Percentiles rank a stretch among this genome's conserved stretches.
These are phyloP conservation scores for Typhlichthys subterraneus DNA, from an alignment of 2,797 vertebrate genomes.

Conservation along the genomic window DNA sequence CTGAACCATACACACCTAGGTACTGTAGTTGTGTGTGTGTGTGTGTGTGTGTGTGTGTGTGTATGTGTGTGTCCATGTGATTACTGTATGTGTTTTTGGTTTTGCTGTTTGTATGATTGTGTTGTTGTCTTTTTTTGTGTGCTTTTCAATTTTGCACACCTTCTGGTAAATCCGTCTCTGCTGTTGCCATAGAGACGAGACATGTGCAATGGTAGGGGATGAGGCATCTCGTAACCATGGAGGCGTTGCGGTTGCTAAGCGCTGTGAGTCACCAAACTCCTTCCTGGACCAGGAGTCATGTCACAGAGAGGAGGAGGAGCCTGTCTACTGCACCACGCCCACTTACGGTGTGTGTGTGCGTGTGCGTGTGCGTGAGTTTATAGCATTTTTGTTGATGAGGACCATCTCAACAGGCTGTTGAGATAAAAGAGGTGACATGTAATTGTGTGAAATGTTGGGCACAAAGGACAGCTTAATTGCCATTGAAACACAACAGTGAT, in stretches of 20 bases:
- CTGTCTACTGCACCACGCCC: slow-evolving; percentile 93
- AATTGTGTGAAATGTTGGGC: too few species aligned
- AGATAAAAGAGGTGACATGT: too few species aligned
- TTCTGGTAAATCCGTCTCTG: slow-evolving; percentile 24
- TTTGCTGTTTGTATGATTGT: background rate
- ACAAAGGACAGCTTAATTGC: background rate
- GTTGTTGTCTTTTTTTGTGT: background rate
- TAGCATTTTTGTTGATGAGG: too few species aligned
- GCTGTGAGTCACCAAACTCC: slow-evolving; percentile 96
- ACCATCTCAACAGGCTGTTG: too few species aligned
- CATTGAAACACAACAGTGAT: background rate
- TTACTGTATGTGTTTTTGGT: too few species aligned
- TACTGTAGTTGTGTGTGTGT: slow-evolving; percentile 45
- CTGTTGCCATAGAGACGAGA: slow-evolving; percentile 86
- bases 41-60: background rate
- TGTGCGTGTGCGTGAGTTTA: slow-evolving; percentile 6
- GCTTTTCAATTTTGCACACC: background rate
- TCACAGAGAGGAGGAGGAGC: slow-evolving; percentile 91
- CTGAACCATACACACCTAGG: slow-evolving; percentile 95
- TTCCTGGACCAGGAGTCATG: slow-evolving; percentile 96
- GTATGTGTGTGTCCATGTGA: background rate
- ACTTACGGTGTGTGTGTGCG: slow-evolving; percentile 83
- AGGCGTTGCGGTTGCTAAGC: slow-evolving; percentile 84
- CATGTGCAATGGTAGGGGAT: slow-evolving; percentile 86
- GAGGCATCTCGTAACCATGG: slow-evolving; percentile 87